These are phyloP conservation scores for Apamea sordens DNA, from an alignment of 2,888 invertebrate species.

Conservation along the genomic window DNA sequence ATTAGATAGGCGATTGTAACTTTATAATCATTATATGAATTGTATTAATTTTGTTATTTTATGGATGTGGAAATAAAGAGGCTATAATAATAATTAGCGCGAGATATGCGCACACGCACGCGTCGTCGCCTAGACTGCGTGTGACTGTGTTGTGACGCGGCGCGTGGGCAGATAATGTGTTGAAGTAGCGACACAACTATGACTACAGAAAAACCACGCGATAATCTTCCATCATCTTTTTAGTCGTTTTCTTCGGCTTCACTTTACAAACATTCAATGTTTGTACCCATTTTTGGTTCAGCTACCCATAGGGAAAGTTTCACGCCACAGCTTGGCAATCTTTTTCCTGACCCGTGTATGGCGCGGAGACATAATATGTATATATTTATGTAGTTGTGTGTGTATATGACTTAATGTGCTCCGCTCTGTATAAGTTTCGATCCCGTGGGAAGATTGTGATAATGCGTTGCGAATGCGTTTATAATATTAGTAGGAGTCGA, in stretches of 20 bases:
- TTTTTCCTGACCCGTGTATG: neutral
- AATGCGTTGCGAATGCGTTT: too few relatives aligned
- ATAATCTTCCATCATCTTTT: neutral
- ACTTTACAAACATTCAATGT: neutral
- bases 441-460: too few relatives aligned
- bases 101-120: slow-evolving; percentile 46
- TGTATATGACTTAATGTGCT: neutral
- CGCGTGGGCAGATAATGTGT: slow-evolving; percentile 45
- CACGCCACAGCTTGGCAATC: too few relatives aligned
- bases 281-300: neutral
- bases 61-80: too few relatives aligned
- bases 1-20: too few relatives aligned
- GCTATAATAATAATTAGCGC: too few relatives aligned
- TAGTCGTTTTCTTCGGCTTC: neutral
- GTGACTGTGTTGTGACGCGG: slow-evolving; percentile 43
- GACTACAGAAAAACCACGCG: slow-evolving; percentile 16
- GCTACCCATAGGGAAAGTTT: neutral
- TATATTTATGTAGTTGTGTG: neutral
- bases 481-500: too few relatives aligned
- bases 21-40: too few relatives aligned
- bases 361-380: neutral
- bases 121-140: slow-evolving; percentile 53
- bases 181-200: slow-evolving; percentile 2
- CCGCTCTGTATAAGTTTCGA: neutral
- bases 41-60: too few relatives aligned